Percentiles rank a stretch among this genome's conserved stretches.
Conservation (phyloP, 2,797 vertebrate species). For the Scyliorhinus canicula region DNA sequence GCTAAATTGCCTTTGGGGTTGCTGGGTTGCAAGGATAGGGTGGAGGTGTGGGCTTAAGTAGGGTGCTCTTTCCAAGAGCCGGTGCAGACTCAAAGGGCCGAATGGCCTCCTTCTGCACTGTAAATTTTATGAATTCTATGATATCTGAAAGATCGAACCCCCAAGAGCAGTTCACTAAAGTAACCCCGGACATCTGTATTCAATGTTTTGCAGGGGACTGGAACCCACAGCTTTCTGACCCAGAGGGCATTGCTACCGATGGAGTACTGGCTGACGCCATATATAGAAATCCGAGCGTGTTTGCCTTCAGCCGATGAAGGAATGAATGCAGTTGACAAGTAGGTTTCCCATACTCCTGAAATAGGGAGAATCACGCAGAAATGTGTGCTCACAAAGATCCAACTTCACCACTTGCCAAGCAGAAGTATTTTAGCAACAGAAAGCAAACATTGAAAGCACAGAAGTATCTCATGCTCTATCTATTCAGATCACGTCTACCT, state of each 20-base stretch:
- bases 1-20: too few relatives aligned
- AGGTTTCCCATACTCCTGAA: neutral
- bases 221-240: neutral
- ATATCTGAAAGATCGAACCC: neutral
- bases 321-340: neutral
- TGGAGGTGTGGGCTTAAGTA: too few relatives aligned
- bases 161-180: neutral
- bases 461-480: conserved; percentile 53
- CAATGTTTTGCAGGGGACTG: neutral
- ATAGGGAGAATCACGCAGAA: neutral
- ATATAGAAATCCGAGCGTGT: neutral
- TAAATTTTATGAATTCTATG: too few relatives aligned
- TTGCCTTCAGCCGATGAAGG: neutral
- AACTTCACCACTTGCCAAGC: neutral
- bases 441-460: neutral
- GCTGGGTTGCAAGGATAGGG: too few relatives aligned
- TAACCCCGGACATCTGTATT: too few relatives aligned
- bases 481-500: conserved; percentile 63
- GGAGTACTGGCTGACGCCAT: too few relatives aligned
- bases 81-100: too few relatives aligned
- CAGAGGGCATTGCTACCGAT: neutral
- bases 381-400: neutral
- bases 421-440: conserved; percentile 5
- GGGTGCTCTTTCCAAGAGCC: too few relatives aligned
- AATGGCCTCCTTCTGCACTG: too few relatives aligned